Evolutionary conservation across 2,797 vertebrate genomes (phyloP).

Genomic region (Sebastes jordani): DNA sequence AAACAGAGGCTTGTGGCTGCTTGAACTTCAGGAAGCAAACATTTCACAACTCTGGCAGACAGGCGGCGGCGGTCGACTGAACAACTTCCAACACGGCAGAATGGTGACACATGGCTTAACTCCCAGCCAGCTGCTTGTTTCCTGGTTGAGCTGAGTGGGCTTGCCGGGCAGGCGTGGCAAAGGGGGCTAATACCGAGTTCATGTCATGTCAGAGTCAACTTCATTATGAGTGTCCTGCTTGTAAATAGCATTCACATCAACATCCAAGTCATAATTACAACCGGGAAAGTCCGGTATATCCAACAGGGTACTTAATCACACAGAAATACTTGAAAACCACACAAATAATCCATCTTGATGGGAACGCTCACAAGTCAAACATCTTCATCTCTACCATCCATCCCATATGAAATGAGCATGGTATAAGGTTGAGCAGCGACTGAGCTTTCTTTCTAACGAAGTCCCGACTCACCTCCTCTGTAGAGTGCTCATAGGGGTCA

Average conservation of each 20-base stretch:
- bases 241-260: not conserved
- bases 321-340: not conserved
- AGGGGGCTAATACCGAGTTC: not conserved
- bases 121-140: conserved; percentile 51
- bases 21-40: conserved; percentile 61
- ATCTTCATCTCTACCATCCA: not conserved
- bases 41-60: conserved; percentile 66
- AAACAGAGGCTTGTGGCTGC: conserved; percentile 39
- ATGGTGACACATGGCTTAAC: conserved; percentile 46
- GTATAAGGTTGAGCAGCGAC: not conserved
- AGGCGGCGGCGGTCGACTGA: conserved; percentile 30
- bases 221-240: conserved; percentile 2
- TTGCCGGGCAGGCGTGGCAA: conserved; percentile 7
- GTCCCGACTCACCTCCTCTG: conserved; percentile 82
- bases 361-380: not conserved
- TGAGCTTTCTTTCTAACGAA: not conserved
- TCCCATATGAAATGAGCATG: not conserved
- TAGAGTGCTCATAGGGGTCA: conserved; percentile 88
- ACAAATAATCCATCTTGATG: not conserved
- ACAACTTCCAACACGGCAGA: conserved; percentile 42
- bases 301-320: not conserved
- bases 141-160: conserved; percentile 23
- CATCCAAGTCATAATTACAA: not conserved
- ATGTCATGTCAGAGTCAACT: not conserved
- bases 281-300: not conserved